These are phyloP conservation scores for Euzetes globulus DNA, from an alignment of 2,888 invertebrate species.

Conservation along the genomic window DNA sequence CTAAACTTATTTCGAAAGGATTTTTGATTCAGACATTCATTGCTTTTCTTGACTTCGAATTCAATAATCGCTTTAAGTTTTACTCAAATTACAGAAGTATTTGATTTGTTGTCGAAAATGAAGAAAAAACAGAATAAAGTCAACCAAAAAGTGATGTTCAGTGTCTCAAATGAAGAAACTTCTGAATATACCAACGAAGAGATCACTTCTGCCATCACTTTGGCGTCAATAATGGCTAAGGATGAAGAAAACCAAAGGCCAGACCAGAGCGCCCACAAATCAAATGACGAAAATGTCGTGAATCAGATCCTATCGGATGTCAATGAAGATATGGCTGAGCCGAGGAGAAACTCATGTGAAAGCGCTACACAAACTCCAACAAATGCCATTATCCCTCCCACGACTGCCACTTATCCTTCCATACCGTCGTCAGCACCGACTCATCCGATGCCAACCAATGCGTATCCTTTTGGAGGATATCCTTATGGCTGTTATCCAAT, in stretches of 20 bases:
- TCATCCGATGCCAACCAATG: not conserved
- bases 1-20: too few relatives aligned
- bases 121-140: too few relatives aligned
- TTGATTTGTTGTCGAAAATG: too few relatives aligned
- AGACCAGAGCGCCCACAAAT: not conserved
- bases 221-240: conserved; percentile 20
- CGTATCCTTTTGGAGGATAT: not conserved
- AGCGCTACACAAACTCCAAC: not conserved
- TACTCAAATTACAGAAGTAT: too few relatives aligned
- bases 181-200: conserved; percentile 1
- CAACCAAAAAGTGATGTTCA: too few relatives aligned
- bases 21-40: too few relatives aligned
- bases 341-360: not conserved
- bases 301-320: not conserved
- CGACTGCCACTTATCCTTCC: not conserved
- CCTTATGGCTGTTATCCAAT: not conserved
- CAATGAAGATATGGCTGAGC: too few relatives aligned
- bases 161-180: too few relatives aligned
- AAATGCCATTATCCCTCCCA: not conserved
- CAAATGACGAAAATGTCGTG: not conserved
- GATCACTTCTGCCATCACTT: conserved; percentile 10
- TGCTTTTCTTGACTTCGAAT: too few relatives aligned
- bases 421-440: not conserved
- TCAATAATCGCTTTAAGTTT: too few relatives aligned
- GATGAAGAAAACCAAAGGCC: not conserved